Base-by-base conservation (phyloP, 2,113 vertebrate species). In the Australoheros scitulus region DNA sequence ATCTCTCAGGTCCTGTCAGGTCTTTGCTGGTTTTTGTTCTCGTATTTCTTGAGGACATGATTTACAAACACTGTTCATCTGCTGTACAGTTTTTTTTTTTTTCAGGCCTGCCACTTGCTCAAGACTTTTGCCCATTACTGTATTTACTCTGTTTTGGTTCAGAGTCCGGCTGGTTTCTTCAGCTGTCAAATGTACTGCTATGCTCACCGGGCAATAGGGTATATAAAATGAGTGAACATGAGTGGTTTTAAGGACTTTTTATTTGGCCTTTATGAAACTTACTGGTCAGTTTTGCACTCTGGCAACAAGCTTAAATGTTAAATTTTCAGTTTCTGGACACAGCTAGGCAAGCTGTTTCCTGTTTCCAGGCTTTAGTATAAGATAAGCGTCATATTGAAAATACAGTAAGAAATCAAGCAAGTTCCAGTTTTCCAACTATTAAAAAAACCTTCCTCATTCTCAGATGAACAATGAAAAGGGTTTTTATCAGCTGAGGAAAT, bases 401-500 rank as follows among this genome's bases (percentile, higher is more conserved):
- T 72, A 72, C 47, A 55, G 65, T 52, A 52, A 72, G 3, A 52
- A 72, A 70, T 70, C 26, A 72, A 55, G 43, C 26, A 72, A 34
- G 18, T 72, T 17, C 26, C 26, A 72, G 3, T 55, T 55, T 72
- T 55, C 26, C 1, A 55, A 18, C 41, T 29, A 15, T 68, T 68
- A 24, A 36, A 79, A 38, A 78, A 14, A 76, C 34, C 61, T 15
- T n/a, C 11, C 38, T 61, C 7, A 78, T 55, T 72, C 5, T 77
- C 77, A 77, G 20, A 41, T 85, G 34, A 15, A 75, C 77, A 41
- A 24, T 61, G 60, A 81, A 75, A 29, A 68, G 32, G 64, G n/a
- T 34, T 78, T 81, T 87, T 83, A 91, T 86, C 82, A 84, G 80
- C 76, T 38, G 74, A 78, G 65, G 63, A 90, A 65, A 89, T 83